A percentile compares a stretch with the other conserved stretches of the same genome.
Evolutionary conservation across 1,140 invertebrate species (phyloP).

Genomic region (Acarapis woodi): DNA sequence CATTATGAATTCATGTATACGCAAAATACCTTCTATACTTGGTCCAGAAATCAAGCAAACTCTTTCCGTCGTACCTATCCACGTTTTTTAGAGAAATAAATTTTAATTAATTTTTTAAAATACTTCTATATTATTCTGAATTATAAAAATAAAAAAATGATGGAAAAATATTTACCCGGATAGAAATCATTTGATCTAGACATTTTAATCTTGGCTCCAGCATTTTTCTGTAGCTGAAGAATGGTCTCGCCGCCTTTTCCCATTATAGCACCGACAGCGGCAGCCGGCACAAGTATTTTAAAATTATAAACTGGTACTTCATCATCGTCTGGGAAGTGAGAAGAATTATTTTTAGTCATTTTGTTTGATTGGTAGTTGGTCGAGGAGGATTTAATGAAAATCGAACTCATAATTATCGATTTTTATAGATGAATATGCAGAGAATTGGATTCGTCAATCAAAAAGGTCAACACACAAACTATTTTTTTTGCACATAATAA

Average conservation of each 20-base stretch:
- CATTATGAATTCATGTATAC: conserved; percentile 81
- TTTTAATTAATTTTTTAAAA: background rate
- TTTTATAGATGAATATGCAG: background rate
- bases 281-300: conserved; percentile 79
- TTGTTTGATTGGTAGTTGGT: too few species aligned
- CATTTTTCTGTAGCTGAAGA: conserved; percentile 80
- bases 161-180: conserved; percentile 37
- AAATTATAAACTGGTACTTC: too few species aligned
- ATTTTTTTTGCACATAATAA: too few species aligned
- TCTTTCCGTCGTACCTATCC: conserved; percentile 71
- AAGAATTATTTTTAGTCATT: too few species aligned
- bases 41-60: conserved; percentile 89
- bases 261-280: conserved; percentile 85
- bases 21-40: conserved; percentile 68
- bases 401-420: conserved; percentile 5
- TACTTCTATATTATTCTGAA: background rate
- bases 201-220: conserved; percentile 83
- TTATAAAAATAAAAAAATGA: background rate
- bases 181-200: conserved; percentile 93
- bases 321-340: too few species aligned
- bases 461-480: too few species aligned
- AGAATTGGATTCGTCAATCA: too few species aligned
- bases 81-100: conserved; percentile 7
- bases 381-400: too few species aligned
- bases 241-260: conserved; percentile 92